Evolutionary conservation across 1,140 invertebrate species (phyloP).

Genomic region (Ips nitidus): DNA sequence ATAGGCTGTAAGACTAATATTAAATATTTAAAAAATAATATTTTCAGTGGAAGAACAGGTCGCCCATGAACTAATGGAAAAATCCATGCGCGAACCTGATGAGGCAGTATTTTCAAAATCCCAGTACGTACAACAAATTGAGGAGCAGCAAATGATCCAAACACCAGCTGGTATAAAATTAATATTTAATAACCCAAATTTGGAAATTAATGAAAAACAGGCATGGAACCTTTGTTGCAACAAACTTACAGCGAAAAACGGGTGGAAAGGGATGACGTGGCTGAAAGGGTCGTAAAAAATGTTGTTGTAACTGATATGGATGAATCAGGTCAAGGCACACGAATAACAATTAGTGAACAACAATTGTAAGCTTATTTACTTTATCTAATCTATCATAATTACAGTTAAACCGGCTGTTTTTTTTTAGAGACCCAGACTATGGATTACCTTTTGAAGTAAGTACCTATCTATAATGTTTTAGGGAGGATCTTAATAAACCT

Average conservation of each 20-base stretch:
- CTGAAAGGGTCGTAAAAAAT: slow-evolving; percentile 30
- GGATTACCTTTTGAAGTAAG: slow-evolving; percentile 21
- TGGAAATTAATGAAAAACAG: slow-evolving; percentile 4
- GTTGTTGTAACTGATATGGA: slow-evolving; percentile 26
- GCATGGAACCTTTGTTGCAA: slow-evolving; percentile 31
- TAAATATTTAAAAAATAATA: not conserved
- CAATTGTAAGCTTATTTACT: slow-evolving; percentile 27
- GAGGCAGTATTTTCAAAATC: slow-evolving; percentile 14
- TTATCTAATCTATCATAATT: slow-evolving; percentile 1
- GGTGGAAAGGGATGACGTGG: slow-evolving; percentile 21
- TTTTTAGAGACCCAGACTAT: slow-evolving; percentile 29
- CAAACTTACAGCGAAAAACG: slow-evolving; percentile 32
- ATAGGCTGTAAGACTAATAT: not conserved
- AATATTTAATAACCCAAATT: not conserved
- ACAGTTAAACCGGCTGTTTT: not conserved
- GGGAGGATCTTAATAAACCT: not conserved
- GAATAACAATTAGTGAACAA: slow-evolving; percentile 30
- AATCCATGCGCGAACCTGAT: slow-evolving; percentile 15
- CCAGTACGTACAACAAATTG: slow-evolving; percentile 8
- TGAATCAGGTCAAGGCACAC: slow-evolving; percentile 7
- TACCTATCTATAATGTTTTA: not conserved
- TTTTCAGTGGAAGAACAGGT: not conserved
- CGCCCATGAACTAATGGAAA: slow-evolving; percentile 13
- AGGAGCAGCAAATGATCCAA: slow-evolving; percentile 10
- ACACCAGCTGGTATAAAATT: slow-evolving; percentile 15